These are phyloP conservation scores for silkworm (Bombyx mori) DNA, from an alignment of 1,140 invertebrate species.

Conservation along the genomic window ASM3026992v2 NC_085127.1:10765501-10766000, in stretches of 20 bases:
- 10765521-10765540: too few relatives aligned
- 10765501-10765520: too few relatives aligned
- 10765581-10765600: too few relatives aligned
- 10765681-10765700: conserved; percentile 47
- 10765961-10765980: not conserved
- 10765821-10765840: conserved; percentile 54
- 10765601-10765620: not conserved
- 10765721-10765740: conserved; percentile 68
- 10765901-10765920: conserved; percentile 41
- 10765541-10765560: too few relatives aligned
- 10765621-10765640: conserved; percentile 18
- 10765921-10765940: conserved; percentile 13
- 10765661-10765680: conserved; percentile 13
- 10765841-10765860: conserved; percentile 69
- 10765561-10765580: too few relatives aligned
- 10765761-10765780: conserved; percentile 45
- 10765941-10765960: not conserved
- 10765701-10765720: conserved; percentile 67
- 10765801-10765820: conserved; percentile 50
- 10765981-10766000: too few relatives aligned
- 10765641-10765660: conserved; percentile 15
- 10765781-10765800: conserved; percentile 56
- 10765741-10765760: conserved; percentile 63
- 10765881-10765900: conserved; percentile 57
- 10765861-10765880: conserved; percentile 67